Evolutionary conservation across 2,113 vertebrate species (phyloP).

Genomic region (Orientallactaga bullata): DNA sequence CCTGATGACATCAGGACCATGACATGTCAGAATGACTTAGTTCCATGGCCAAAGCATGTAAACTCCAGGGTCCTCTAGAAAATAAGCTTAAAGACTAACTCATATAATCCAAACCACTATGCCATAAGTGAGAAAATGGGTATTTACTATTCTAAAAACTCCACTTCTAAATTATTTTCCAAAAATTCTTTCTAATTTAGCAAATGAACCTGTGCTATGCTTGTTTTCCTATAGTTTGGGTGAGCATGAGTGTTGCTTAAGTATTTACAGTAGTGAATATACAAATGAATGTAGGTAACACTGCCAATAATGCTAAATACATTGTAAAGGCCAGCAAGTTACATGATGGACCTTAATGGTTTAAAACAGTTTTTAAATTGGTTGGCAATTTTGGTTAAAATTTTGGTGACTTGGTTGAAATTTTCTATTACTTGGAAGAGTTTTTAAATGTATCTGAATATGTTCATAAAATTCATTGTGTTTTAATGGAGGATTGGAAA

Average conservation of each 20-base stretch:
- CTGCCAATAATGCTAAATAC: not conserved
- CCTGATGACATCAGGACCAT: conserved; percentile 45
- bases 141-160: not conserved
- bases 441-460: conserved; percentile 30
- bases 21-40: conserved; percentile 45
- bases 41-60: conserved; percentile 1
- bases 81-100: not conserved
- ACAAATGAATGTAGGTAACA: not conserved
- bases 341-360: not conserved
- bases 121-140: not conserved
- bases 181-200: conserved; percentile 51
- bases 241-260: not conserved
- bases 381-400: not conserved
- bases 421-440: not conserved
- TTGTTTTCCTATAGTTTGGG: not conserved
- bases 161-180: not conserved
- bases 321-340: not conserved
- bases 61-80: not conserved
- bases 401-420: not conserved
- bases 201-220: not conserved
- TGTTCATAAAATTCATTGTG: not conserved
- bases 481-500: not conserved
- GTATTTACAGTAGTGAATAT: not conserved
- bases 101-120: not conserved
- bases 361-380: conserved; percentile 21